A percentile compares a stretch with the other conserved stretches of the same genome.
These are phyloP conservation scores for Empis livida DNA, from an alignment of 2,888 invertebrate species.

Conservation along the genomic window DNA sequence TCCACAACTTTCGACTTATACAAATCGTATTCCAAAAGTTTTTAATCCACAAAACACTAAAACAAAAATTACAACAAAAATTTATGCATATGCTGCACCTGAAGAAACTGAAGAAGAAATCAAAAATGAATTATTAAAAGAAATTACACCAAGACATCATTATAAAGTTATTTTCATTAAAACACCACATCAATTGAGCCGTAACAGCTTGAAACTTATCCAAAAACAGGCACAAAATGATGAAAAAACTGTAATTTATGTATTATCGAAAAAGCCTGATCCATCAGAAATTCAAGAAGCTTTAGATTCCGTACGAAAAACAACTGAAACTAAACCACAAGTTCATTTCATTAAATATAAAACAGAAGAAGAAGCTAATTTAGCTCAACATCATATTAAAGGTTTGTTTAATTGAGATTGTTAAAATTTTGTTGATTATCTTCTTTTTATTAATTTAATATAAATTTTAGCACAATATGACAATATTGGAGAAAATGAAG, in stretches of 20 bases:
- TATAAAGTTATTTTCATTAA: constrained; percentile 35
- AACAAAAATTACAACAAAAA: not conserved
- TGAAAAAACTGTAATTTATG: constrained; percentile 35
- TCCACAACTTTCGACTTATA: no score
- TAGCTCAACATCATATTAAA: constrained; percentile 31
- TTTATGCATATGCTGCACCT: not conserved
- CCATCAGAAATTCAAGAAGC: constrained; percentile 42
- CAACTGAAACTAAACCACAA: constrained; percentile 30
- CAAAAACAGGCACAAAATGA: constrained; percentile 29
- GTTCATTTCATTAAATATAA: constrained; percentile 36
- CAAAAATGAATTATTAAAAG: not conserved
- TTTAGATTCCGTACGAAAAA: constrained; percentile 42
- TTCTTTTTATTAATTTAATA: not conserved
- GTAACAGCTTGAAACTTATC: constrained; percentile 19
- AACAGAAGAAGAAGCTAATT: constrained; percentile 30
- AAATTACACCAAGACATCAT: constrained; percentile 28
- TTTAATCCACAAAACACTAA: no score
- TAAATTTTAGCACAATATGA: not conserved
- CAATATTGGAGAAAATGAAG: not conserved
- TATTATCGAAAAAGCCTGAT: constrained; percentile 32
- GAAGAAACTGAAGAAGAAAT: not conserved
- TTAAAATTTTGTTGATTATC: not conserved
- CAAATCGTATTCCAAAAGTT: no score
- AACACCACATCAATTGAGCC: constrained; percentile 24
- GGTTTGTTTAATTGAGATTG: constrained; percentile 11